A percentile compares a stretch with the other conserved stretches of the same genome.
phyloP scores from a whole-genome alignment of 2,113 vertebrate species.

The Clarias magur region DNA sequence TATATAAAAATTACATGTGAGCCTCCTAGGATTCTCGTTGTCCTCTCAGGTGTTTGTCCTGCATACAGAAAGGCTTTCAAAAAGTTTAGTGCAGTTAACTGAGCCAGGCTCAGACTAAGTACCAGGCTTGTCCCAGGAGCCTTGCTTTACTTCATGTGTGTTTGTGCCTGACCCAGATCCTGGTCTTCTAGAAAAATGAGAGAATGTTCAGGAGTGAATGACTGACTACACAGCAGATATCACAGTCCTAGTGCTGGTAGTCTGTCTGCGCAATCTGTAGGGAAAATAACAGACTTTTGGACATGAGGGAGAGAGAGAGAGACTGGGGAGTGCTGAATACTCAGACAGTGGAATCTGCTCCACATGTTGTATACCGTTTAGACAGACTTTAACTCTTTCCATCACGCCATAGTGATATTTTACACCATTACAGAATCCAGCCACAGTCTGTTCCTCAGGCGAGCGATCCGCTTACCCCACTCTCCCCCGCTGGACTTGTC shows the following conservation, averaged over 20 bases:
- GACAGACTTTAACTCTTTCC: background rate
- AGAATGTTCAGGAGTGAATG: background rate
- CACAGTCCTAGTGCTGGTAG: too few species aligned
- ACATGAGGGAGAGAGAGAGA: too few species aligned
- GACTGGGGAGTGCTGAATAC: too few species aligned
- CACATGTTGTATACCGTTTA: background rate
- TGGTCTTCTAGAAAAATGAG: background rate
- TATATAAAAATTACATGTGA: background rate
- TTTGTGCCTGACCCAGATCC: conserved; percentile 10
- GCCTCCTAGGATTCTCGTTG: background rate
- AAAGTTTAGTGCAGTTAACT: conserved; percentile 33
- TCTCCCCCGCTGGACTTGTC: background rate
- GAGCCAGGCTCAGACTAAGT: conserved; percentile 18
- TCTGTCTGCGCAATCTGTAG: too few species aligned
- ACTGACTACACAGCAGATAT: background rate
- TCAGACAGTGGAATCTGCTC: background rate
- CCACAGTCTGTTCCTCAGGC: background rate
- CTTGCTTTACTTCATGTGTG: conserved; percentile 19
- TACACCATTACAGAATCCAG: background rate
- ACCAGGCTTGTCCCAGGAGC: background rate
- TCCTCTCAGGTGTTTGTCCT: background rate
- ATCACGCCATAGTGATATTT: background rate
- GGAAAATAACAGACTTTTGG: too few species aligned
- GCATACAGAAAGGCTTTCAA: conserved; percentile 3
- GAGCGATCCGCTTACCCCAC: background rate